phyloP scores from a whole-genome alignment of 2,113 vertebrate species.

The Corapipo altera region DNA sequence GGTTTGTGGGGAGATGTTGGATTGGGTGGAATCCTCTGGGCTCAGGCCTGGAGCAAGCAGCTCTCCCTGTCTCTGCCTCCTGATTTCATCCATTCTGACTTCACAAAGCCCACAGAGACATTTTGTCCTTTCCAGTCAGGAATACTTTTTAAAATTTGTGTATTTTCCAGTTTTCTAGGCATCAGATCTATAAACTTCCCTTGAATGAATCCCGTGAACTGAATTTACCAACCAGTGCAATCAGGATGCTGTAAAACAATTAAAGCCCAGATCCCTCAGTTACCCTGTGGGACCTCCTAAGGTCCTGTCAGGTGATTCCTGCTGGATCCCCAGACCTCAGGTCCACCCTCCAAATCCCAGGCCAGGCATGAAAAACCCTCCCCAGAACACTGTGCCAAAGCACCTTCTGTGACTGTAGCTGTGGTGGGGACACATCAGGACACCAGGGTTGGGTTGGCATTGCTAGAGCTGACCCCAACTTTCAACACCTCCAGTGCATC shows the following conservation, averaged over 20 bases:
- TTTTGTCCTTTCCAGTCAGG: not conserved
- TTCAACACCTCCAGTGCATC: not conserved
- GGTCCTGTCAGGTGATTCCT: not conserved
- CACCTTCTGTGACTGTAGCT: not conserved
- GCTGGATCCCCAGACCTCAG: not conserved
- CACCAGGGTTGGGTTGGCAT: fast-evolving
- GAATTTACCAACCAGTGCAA: fast-evolving
- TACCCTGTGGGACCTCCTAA: fast-evolving
- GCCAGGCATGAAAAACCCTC: fast-evolving
- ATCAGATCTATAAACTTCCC: not conserved
- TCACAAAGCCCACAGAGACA: not conserved
- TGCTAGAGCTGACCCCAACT: not conserved
- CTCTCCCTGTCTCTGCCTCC: not conserved
- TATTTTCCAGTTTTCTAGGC: not conserved
- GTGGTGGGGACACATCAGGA: fast-evolving
- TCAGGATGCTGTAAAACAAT: fast-evolving
- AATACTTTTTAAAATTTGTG: fast-evolving
- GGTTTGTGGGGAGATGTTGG: fast-evolving
- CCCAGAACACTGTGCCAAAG: fast-evolving
- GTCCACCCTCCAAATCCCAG: not conserved
- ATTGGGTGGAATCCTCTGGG: fast-evolving
- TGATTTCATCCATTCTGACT: fast-evolving
- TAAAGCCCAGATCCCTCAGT: fast-evolving
- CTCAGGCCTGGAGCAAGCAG: not conserved
- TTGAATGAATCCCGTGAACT: fast-evolving